phyloP scores from a whole-genome alignment of 2,797 vertebrate genomes.

The Muscicapa comitata region DNA sequence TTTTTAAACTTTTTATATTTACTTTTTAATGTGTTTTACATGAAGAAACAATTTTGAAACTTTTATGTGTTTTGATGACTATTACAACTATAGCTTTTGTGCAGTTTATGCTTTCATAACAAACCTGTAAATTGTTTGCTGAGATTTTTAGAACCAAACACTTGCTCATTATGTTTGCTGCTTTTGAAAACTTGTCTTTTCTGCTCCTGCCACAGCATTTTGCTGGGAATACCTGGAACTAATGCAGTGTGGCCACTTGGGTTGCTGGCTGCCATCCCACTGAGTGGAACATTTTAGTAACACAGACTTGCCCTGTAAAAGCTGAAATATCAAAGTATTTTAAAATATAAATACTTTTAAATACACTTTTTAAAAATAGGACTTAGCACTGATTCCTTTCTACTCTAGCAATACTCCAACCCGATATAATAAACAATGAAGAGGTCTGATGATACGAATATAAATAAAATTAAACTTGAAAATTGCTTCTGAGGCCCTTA shows the following conservation, averaged over 20 bases:
- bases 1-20: neutral
- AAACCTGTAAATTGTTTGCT: neutral
- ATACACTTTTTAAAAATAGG: neutral
- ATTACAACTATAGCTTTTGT: neutral
- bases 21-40: neutral
- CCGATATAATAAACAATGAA: neutral
- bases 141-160: neutral
- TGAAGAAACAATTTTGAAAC: neutral
- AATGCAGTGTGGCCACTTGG: neutral
- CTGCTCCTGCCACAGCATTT: neutral
- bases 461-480: neutral
- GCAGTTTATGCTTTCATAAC: neutral
- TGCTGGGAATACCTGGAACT: neutral
- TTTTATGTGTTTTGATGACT: neutral
- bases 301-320: neutral
- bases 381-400: neutral
- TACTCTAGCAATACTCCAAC: neutral
- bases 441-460: neutral
- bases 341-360: neutral
- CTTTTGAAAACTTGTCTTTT: neutral
- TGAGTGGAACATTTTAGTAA: neutral
- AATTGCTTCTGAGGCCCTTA: neutral
- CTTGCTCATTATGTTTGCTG: neutral
- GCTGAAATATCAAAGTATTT: neutral
- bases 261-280: neutral